Evolutionary conservation across 2,113 vertebrate species (phyloP).

Genomic region (Lepisosteus osseus): DNA sequence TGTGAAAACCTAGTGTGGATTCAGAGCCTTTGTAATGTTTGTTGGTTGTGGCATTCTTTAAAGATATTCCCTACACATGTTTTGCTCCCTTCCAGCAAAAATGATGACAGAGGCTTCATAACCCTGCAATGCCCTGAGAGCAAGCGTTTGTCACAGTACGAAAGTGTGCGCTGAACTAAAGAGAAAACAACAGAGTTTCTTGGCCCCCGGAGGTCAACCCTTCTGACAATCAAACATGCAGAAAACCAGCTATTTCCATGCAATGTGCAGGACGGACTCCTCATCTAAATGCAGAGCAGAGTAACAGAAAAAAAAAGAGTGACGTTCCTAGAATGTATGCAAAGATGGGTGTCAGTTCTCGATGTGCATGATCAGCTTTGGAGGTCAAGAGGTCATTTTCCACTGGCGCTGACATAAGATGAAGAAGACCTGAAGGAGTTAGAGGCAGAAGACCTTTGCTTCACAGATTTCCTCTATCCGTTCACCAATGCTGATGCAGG

Average conservation of each 20-base stretch:
- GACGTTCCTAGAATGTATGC: not conserved
- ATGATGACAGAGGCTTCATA: conserved; percentile 1
- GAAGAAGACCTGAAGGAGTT: conserved; percentile 4
- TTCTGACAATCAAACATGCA: conserved; percentile 27
- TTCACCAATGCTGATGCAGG: conserved; percentile 17
- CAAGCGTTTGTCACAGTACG: conserved; percentile 23
- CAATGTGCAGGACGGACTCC: conserved; percentile 2
- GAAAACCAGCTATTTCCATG: conserved; percentile 21
- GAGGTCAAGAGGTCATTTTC: conserved; percentile 18
- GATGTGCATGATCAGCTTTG: conserved; percentile 24
- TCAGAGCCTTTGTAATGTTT: not conserved
- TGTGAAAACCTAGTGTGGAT: not conserved
- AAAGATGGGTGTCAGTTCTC: conserved; percentile 27
- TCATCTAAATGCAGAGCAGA: conserved; percentile 15
- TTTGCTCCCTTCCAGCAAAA: not conserved
- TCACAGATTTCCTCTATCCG: not conserved
- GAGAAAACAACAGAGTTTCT: conserved; percentile 13
- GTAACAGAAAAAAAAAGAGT: not conserved
- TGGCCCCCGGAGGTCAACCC: conserved; percentile 22
- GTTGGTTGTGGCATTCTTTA: conserved; percentile 8
- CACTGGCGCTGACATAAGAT: not conserved
- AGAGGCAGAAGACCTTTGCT: not conserved
- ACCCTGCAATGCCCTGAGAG: conserved; percentile 19
- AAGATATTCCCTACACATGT: not conserved
- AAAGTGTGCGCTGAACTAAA: not conserved